Conservation (phyloP, 2,113 vertebrate genomes). For the Rhodinocichla rosea region DNA sequence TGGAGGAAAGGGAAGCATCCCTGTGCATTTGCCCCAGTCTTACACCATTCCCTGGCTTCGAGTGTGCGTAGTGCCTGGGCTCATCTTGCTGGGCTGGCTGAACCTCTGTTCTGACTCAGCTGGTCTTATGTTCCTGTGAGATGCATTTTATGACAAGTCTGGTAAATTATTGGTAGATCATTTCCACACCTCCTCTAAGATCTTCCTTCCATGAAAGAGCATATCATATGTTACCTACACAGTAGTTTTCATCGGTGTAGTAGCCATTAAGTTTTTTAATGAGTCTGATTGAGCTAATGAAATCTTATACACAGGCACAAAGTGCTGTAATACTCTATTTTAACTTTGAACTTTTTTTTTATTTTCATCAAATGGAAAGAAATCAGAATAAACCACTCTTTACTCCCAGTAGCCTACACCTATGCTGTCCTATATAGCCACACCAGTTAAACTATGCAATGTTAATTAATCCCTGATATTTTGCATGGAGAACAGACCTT, state of each 20-base stretch:
- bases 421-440: neutral
- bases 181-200: neutral
- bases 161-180: neutral
- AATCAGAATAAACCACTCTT: neutral
- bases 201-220: neutral
- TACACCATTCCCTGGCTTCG: neutral
- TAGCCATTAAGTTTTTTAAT: neutral
- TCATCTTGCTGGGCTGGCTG: neutral
- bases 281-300: neutral
- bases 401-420: neutral
- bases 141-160: neutral
- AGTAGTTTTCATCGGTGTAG: neutral
- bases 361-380: neutral
- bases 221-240: neutral
- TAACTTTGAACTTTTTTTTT: neutral
- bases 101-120: neutral
- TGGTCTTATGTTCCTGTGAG: neutral
- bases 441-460: neutral
- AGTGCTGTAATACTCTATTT: neutral
- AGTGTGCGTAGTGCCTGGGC: neutral
- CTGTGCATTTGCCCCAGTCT: neutral
- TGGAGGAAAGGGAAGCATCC: neutral
- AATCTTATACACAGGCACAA: neutral
- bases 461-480: neutral
- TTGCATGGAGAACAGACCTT: neutral